Base-by-base conservation (phyloP, 2,113 vertebrate genomes). In the Embiotoca jacksoni region DNA sequence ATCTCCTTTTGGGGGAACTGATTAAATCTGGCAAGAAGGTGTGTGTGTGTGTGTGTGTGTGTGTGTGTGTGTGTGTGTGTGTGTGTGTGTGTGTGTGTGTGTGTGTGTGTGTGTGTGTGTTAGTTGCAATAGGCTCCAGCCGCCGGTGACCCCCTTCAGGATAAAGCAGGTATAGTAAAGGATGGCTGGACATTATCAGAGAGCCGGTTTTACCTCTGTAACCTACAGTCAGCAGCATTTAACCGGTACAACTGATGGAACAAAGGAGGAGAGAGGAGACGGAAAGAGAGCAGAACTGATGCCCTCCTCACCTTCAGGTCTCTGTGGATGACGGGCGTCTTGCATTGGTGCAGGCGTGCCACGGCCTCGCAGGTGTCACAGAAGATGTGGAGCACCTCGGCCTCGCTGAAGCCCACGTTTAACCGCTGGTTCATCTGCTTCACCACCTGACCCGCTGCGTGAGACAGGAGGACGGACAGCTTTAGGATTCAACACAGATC, bases 341-440 rank as follows among this genome's bases (percentile, higher is more conserved):
- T 98, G 92, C 98, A 99, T 39, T 99, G 98, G 88, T 99, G 98
- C 72, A 99, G 88, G 37, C 97, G 94, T 41, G 98, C 98, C 39
- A 99, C 97, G 1, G 98, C 97, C 90, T 99, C 98, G 54, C 98
- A 99, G 31, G 96, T 91, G 81, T 99, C 97, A 54, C 97, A 98
- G 85, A 99, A 99, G 88, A 99, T 96, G 69, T 93, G 94, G 72
- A 98, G 90, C 7, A 98, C 96, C 91, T 99, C 98, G 0, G 94
- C 69, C 88, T 99, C 98, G 0, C 90, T 96, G 83, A 99, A 99
- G 57, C 98, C 98, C 3, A 96, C 96, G 41, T 96, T 96, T 69
- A 99, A 78, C 33, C 95, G 94, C 94, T 96, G 96, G 81, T 99
- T 99, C 98, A 99, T 99, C 92, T 99, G 97, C 88, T 97, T 97